A percentile compares a stretch with the other conserved stretches of the same genome.
These are phyloP conservation scores for Parauchenoglanis ngamensis DNA, from an alignment of 2,797 vertebrate species.

Conservation along the genomic window DNA sequence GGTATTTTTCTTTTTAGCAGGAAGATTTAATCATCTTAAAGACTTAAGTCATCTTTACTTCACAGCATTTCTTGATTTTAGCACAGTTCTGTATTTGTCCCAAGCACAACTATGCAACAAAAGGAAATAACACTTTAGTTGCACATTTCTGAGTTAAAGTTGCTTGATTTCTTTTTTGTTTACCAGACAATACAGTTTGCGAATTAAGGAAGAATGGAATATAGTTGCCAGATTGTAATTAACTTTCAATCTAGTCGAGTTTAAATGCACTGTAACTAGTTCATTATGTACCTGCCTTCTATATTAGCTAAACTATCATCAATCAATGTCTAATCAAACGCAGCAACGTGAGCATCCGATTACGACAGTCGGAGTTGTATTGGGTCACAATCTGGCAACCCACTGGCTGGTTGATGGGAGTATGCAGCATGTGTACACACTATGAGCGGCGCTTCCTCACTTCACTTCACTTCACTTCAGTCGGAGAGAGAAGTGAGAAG, in stretches of 20 bases:
- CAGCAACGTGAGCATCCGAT: neutral
- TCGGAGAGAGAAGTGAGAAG: conserved; percentile 39
- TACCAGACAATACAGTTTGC: neutral
- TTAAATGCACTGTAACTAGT: too few relatives aligned
- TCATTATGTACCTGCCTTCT: neutral
- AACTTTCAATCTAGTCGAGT: neutral
- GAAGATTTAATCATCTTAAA: too few relatives aligned
- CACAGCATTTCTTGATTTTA: too few relatives aligned
- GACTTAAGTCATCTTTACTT: too few relatives aligned
- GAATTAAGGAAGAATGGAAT: neutral
- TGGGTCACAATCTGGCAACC: conserved; percentile 17
- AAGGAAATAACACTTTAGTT: neutral
- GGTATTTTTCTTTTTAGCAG: too few relatives aligned
- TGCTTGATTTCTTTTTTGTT: too few relatives aligned
- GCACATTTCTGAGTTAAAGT: neutral
- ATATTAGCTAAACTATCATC: neutral
- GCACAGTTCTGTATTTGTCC: too few relatives aligned
- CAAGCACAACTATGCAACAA: neutral
- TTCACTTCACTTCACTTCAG: conserved; percentile 21
- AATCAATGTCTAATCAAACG: too few relatives aligned
- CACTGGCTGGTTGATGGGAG: neutral
- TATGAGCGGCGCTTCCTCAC: conserved; percentile 52
- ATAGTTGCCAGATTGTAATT: neutral
- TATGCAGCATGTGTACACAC: neutral
- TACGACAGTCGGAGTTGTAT: fast-evolving